phyloP scores from a whole-genome alignment of 2,888 invertebrate genomes.

The Coleophora deauratella region DNA sequence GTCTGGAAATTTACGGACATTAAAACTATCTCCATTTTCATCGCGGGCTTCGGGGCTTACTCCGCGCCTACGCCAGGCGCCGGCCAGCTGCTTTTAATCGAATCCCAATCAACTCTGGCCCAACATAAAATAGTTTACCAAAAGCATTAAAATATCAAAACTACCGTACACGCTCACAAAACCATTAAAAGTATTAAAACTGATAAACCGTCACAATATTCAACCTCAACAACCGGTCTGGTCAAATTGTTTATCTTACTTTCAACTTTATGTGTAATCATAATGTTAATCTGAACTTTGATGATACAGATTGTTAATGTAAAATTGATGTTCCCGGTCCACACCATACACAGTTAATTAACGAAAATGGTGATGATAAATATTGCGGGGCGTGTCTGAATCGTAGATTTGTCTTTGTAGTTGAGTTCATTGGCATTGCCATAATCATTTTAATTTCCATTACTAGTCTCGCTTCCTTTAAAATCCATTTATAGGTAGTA shows the following conservation, averaged over 20 bases:
- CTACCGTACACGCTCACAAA: conserved; percentile 27
- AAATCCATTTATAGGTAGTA: no score
- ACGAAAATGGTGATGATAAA: conserved; percentile 3
- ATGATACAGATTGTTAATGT: conserved; percentile 11
- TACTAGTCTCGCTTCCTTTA: no score
- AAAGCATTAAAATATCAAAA: conserved; percentile 53
- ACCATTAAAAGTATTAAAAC: conserved; percentile 33
- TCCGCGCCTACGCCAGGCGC: conserved; percentile 30
- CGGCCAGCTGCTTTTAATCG: conserved; percentile 62
- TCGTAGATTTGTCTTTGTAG: no score
- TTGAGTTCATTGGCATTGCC: no score
- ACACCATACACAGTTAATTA: conserved; percentile 3
- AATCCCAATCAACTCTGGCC: conserved; percentile 61
- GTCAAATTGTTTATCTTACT: conserved; percentile 29
- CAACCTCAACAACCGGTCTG: conserved; percentile 30
- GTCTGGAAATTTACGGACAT: conserved; percentile 65
- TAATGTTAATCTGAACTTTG: conserved; percentile 14
- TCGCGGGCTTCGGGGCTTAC: conserved; percentile 49
- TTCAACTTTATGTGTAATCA: conserved; percentile 28
- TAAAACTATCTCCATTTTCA: conserved; percentile 68
- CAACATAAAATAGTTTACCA: conserved; percentile 59
- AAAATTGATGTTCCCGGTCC: conserved; percentile 9
- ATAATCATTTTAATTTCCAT: no score
- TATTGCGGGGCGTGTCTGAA: no score
- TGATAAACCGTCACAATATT: conserved; percentile 48